These are phyloP conservation scores for Zosterops japonicus DNA, from an alignment of 2,113 vertebrate genomes.

Conservation along the genomic window DNA sequence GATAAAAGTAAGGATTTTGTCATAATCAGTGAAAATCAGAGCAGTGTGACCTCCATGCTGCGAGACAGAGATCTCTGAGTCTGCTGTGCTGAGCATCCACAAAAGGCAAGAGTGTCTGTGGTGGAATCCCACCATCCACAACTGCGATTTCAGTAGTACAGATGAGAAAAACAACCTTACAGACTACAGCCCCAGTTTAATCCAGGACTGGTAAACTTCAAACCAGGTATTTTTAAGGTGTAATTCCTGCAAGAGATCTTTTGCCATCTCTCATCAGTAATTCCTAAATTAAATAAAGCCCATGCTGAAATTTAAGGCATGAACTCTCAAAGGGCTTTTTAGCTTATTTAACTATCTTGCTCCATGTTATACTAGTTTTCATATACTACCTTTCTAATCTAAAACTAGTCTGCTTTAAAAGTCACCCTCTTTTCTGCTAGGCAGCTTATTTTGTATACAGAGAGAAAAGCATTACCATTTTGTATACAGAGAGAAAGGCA, in stretches of 20 bases:
- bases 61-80: background rate
- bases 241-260: background rate
- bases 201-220: background rate
- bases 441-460: background rate
- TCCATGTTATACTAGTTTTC: background rate
- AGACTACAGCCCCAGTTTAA: background rate
- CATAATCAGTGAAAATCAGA: conserved; percentile 4
- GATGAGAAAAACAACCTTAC: background rate
- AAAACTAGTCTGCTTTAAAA: background rate
- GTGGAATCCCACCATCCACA: background rate
- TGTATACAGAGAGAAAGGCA: background rate
- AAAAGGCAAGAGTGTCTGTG: background rate
- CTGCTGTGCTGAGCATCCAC: background rate
- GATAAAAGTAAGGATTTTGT: conserved; percentile 7
- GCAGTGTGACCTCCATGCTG: background rate
- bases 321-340: background rate
- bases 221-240: background rate
- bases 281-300: background rate
- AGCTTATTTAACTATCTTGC: background rate
- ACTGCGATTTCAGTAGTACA: background rate
- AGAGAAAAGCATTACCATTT: background rate
- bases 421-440: background rate
- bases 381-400: background rate
- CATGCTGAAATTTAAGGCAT: background rate
- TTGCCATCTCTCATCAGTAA: background rate